Conservation (phyloP, 2,888 invertebrate genomes). For the Apamea sordens region DNA sequence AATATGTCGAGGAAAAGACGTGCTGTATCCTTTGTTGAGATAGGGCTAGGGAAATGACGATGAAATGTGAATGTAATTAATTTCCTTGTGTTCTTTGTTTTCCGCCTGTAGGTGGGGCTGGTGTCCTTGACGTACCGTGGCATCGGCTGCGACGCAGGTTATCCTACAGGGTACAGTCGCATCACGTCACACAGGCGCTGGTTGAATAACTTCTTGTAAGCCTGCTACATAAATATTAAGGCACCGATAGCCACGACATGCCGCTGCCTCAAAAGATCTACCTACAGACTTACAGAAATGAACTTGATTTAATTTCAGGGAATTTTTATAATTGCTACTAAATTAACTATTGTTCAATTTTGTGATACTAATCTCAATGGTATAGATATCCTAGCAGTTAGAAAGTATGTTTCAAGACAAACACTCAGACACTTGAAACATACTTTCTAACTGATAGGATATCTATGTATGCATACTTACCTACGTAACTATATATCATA, state of each 20-base stretch:
- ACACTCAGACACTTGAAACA: no score
- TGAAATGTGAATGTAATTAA: not conserved
- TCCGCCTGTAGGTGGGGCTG: not conserved
- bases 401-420: no score
- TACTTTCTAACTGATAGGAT: no score
- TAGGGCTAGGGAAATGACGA: not conserved
- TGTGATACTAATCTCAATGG: not conserved
- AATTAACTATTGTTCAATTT: not conserved
- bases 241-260: not conserved
- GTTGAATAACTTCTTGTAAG: not conserved
- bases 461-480: no score
- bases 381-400: not conserved
- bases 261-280: not conserved
- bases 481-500: not conserved
- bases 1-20: not conserved
- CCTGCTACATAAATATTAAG: not conserved
- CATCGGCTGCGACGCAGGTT: not conserved
- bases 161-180: constrained; percentile 1
- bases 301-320: not conserved
- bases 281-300: not conserved
- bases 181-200: not conserved
- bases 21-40: not conserved
- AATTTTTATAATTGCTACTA: not conserved
- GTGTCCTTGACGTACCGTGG: constrained; percentile 1
- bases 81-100: not conserved